Evolutionary conservation across 2,113 vertebrate species (phyloP), one percentile per base, ranked within the genome.

Genomic region (Phodopus roborovskii): DNA sequence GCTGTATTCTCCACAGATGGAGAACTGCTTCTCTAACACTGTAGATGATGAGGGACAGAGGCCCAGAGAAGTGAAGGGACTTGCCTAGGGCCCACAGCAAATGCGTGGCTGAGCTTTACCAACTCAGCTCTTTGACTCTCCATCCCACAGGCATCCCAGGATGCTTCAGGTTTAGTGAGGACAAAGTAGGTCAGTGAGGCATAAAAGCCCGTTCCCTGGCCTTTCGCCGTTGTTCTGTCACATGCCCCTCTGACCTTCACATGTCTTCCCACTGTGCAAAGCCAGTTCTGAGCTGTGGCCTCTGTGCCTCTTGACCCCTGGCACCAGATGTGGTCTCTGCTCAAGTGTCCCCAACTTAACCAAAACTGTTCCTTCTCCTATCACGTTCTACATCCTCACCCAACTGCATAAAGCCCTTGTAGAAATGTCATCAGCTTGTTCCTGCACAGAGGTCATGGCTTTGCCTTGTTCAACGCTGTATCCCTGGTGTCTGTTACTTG

Each of bases 31-130:
- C 62, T 64, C 68, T 82, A 20, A n/a, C 56, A 45, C n/a, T 82
- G 62, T 3, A 77, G 45, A 8, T 50, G 58, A 86, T 50, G 58
- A 86, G 60, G 30, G 81, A 60, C 66, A 33, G 60, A 78, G 88
- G 20, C 50, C 26, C 71, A 71, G 94, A 94, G 20, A 58, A n/a
- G 53, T 75, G 66, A 81, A 94, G 53, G 20, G 17, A 89, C 33
- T 56, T 73, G 30, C 15, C 16, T 22, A 33, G 39, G 58, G 24
- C 39, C 87, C 42, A 24, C 36, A 81, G 77, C 1, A 39, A 88
- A 85, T 24, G 20, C 50, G 26, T 45, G 16, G 19, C 71, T 60
- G 28, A 90, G 66, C 22, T 83, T 77, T 28, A 77, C 45, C 64
- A 22, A 53, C 36, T 17, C 12, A 17, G 3, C 48, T 58, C 84